Evolutionary conservation across 92 coral and sea anemone species (phyloP).

Genomic region (Zoanthus sociatus): DNA sequence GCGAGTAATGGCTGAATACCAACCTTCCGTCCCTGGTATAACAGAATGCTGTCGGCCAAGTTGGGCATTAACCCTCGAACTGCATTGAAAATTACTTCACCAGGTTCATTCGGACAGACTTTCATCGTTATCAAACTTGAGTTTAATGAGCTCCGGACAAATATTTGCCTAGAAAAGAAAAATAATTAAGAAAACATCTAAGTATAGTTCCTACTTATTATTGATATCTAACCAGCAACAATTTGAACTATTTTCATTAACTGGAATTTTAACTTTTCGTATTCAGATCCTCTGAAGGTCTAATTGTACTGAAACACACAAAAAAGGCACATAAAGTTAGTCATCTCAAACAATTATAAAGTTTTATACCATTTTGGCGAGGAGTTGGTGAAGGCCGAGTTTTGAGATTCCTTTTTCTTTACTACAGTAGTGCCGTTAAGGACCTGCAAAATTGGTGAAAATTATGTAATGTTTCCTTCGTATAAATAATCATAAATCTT

Average conservation of each 20-base stretch:
- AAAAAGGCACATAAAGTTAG: too few species aligned
- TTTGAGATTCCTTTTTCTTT: background rate
- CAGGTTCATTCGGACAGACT: slow-evolving; percentile 19
- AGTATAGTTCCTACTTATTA: background rate
- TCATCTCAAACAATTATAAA: too few species aligned
- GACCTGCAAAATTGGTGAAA: background rate
- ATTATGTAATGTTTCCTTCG: background rate
- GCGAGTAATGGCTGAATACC: background rate
- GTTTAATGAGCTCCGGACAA: slow-evolving; percentile 24
- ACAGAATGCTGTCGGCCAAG: slow-evolving; percentile 34
- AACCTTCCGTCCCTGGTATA: slow-evolving; percentile 66
- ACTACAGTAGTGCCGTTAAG: background rate
- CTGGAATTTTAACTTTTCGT: too few species aligned
- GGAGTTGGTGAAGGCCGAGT: background rate
- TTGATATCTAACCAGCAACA: background rate
- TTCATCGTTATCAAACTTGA: slow-evolving; percentile 15
- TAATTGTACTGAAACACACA: too few species aligned
- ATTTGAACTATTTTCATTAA: background rate
- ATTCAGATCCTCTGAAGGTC: too few species aligned
- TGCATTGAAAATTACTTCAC: slow-evolving; percentile 39
- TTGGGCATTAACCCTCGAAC: slow-evolving; percentile 4
- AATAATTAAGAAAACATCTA: background rate
- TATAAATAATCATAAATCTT: background rate
- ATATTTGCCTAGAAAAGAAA: slow-evolving; percentile 27
- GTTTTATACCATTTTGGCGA: background rate